Conservation (phyloP, 1,140 invertebrate species). For the Drosophila ohnishii region DNA sequence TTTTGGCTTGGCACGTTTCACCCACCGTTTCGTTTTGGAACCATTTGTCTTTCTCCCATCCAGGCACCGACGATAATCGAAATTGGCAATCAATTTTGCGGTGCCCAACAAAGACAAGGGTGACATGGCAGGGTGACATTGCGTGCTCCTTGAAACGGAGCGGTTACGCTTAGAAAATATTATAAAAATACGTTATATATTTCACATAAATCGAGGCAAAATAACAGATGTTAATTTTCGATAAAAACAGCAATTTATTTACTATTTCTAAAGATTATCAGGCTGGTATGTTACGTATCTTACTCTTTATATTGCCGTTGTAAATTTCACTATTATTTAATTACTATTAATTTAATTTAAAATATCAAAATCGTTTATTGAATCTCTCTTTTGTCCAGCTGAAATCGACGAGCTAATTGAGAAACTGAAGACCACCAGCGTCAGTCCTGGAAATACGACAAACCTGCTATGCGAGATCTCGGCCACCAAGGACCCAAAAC, state of each 20-base stretch:
- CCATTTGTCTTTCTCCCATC: conserved; percentile 23
- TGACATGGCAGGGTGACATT: conserved; percentile 12
- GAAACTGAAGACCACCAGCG: conserved; percentile 73
- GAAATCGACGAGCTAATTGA: conserved; percentile 82
- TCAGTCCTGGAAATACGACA: conserved; percentile 68
- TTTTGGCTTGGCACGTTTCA: neutral
- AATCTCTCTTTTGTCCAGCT: conserved; percentile 29
- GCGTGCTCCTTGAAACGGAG: conserved; percentile 20
- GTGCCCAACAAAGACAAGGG: conserved; percentile 32
- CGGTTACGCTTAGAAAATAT: neutral
- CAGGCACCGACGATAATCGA: conserved; percentile 41
- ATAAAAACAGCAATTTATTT: neutral
- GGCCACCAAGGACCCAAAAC: conserved; percentile 79
- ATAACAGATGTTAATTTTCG: neutral
- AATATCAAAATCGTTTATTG: neutral
- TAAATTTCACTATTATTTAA: neutral
- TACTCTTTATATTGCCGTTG: neutral
- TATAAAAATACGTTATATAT: neutral
- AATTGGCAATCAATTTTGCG: conserved; percentile 51
- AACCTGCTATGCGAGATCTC: conserved; percentile 73
- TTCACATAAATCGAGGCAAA: neutral
- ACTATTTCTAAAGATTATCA: neutral
- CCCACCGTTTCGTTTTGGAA: neutral
- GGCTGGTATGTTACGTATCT: too few relatives aligned
- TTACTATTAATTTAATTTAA: neutral